Percentiles rank a stretch among this genome's conserved stretches.
phyloP scores from a whole-genome alignment of 2,888 invertebrate genomes.

The Lepeophtheirus nordmannii region DNA sequence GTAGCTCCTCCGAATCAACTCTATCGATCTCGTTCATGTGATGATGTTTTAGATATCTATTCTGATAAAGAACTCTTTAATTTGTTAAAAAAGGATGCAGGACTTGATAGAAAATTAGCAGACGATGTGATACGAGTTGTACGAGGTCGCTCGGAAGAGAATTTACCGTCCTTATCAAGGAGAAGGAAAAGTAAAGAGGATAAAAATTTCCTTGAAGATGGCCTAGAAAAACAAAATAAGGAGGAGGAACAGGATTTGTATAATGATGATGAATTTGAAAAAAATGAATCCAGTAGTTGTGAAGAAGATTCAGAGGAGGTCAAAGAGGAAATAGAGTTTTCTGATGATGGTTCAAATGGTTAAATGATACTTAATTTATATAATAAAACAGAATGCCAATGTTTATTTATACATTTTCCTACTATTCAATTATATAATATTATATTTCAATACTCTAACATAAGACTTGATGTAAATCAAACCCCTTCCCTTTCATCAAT shows the following conservation, averaged over 20 bases:
- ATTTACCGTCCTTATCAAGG: background rate
- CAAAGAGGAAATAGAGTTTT: too few relatives aligned
- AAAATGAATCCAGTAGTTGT: background rate
- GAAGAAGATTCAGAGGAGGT: background rate
- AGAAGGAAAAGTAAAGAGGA: background rate
- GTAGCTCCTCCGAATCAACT: background rate
- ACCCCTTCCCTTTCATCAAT: too few relatives aligned
- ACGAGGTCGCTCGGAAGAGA: background rate
- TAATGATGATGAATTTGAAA: background rate
- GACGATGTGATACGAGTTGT: background rate
- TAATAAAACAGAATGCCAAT: too few relatives aligned
- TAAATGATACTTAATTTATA: too few relatives aligned
- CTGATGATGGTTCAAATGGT: too few relatives aligned
- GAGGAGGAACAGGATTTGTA: background rate
- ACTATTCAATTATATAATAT: too few relatives aligned
- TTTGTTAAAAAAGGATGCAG: background rate
- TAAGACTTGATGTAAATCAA: too few relatives aligned
- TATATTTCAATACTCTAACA: too few relatives aligned
- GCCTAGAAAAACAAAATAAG: too few relatives aligned
- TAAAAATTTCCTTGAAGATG: background rate
- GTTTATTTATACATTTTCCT: too few relatives aligned
- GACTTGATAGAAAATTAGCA: background rate
- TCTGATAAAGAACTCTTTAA: background rate
- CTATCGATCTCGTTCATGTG: conserved; percentile 1
- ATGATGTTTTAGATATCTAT: background rate